Percentiles rank a stretch among this genome's conserved stretches.
phyloP scores from a whole-genome alignment of 1,140 invertebrate species.

The Drosophila kurseongensis region DNA sequence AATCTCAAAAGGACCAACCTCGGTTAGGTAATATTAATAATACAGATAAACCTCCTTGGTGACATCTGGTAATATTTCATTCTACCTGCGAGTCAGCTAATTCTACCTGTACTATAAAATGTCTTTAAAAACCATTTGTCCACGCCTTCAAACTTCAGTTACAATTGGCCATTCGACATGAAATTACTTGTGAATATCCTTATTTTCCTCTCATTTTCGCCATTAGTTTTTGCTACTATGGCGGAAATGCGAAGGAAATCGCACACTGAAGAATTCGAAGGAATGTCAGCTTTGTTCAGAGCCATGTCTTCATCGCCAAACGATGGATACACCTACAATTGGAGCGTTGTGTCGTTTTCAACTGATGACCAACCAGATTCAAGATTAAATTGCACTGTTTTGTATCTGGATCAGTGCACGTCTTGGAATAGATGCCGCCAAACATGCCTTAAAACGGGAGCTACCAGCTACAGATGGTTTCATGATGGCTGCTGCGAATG shows the following conservation, averaged over 20 bases:
- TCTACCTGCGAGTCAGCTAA: constrained; percentile 5
- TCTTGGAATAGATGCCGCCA: constrained; percentile 91
- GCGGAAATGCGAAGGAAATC: constrained; percentile 88
- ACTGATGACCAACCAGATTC: constrained; percentile 79
- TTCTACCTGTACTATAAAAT: constrained; percentile 2
- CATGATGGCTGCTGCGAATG: constrained; percentile 98
- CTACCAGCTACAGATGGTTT: constrained; percentile 90
- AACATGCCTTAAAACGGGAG: constrained; percentile 67
- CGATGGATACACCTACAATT: constrained; percentile 86
- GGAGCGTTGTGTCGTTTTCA: constrained; percentile 91
- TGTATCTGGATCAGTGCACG: constrained; percentile 95
- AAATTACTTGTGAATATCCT: neutral
- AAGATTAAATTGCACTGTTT: constrained; percentile 94
- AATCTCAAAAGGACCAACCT: neutral
- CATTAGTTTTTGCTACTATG: constrained; percentile 10
- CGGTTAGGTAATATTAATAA: neutral
- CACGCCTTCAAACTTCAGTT: constrained; percentile 11
- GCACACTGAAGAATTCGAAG: constrained; percentile 93
- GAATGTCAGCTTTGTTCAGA: constrained; percentile 92
- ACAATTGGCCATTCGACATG: constrained; percentile 30
- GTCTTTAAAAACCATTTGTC: constrained; percentile 1
- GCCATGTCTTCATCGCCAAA: constrained; percentile 92
- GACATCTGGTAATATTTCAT: constrained; percentile 14
- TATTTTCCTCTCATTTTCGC: neutral
- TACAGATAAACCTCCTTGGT: neutral